A percentile compares a stretch with the other conserved stretches of the same genome.
Conservation (phyloP, 2,888 invertebrate genomes). For the Amiota communis region DNA sequence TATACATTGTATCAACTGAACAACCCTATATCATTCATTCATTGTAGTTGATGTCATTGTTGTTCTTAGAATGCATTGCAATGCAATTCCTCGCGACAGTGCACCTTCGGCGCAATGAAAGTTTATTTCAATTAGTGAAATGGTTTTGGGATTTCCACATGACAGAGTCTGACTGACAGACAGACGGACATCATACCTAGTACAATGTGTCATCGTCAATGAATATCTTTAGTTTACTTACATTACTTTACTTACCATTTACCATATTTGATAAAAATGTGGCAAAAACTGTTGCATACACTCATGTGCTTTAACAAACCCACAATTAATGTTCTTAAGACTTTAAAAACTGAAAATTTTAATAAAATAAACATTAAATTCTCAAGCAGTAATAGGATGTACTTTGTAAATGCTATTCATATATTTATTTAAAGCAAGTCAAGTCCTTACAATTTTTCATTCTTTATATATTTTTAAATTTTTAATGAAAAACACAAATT, state of each 20-base stretch:
- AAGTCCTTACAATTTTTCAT: not conserved
- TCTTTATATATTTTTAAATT: not conserved
- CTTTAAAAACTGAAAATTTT: not conserved
- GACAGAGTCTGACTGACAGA: not conserved
- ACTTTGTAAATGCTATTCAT: constrained; percentile 5
- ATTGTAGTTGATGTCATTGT: not conserved
- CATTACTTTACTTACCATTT: no score
- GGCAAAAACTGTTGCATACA: not conserved
- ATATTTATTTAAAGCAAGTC: constrained; percentile 15
- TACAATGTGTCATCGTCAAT: no score
- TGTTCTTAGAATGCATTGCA: not conserved
- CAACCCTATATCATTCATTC: not conserved
- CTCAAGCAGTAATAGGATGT: not conserved
- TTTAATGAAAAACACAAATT: constrained; percentile 1
- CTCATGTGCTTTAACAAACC: not conserved
- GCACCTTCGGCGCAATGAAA: constrained; percentile 49
- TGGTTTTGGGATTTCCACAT: constrained; percentile 65
- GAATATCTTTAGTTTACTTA: no score
- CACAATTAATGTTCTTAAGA: not conserved
- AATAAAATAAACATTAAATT: not conserved
- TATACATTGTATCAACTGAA: no score
- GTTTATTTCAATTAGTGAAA: constrained; percentile 70
- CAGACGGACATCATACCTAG: no score
- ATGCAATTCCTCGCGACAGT: not conserved
- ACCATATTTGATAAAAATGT: no score